Evolutionary conservation across 2,797 vertebrate genomes (phyloP), one percentile per base, ranked within the genome.

Genomic region (Myotis vivesi): DNA sequence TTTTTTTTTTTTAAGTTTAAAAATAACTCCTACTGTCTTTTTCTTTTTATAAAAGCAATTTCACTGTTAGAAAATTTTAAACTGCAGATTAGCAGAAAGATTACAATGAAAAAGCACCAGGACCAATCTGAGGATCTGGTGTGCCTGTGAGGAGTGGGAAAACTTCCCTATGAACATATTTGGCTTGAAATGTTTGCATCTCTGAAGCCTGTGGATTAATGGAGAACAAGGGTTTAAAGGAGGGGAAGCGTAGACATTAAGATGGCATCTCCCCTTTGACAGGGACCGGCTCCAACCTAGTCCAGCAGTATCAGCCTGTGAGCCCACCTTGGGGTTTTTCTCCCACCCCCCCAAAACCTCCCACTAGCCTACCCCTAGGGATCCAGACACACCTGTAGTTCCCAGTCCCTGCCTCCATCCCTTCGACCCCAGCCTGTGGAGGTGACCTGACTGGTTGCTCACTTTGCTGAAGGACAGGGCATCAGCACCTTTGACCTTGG

Each of bases 331-430:
- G 55, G 41, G 22, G 23, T 17, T 9, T 15, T 44, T 13, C 49
- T n/a, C 15, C 0, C 20, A 8, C 51, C 51, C 51, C 5, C 36
- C 36, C 19, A 9, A 44, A 44, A 44, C 41, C 41, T 44, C 2
- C 23, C 5, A 3, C 66, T 2, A 4, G 62, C 28, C 33, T 22
- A 3, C 23, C n/a, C 66, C 8, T 1, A 2, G 49, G 0, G 36
- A 55, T n/a, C 49, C 83, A 9, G 46, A 15, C 22, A 1, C 5
- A 0, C 0, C 7, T 0, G 0, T 0, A 16, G 51, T 8, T 8
- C 38, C 33, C 49, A 1, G n/a, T 4, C 36, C 25, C 53, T 4
- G 22, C 33, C 59, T 30, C 59, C 0, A 0, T 41, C 85, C 17
- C 46, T 41, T 13, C 25, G 55, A 33, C 55, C 25, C 16, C n/a